These are phyloP conservation scores for Lapara coniferarum DNA, from an alignment of 2,888 invertebrate genomes.

Conservation along the genomic window DNA sequence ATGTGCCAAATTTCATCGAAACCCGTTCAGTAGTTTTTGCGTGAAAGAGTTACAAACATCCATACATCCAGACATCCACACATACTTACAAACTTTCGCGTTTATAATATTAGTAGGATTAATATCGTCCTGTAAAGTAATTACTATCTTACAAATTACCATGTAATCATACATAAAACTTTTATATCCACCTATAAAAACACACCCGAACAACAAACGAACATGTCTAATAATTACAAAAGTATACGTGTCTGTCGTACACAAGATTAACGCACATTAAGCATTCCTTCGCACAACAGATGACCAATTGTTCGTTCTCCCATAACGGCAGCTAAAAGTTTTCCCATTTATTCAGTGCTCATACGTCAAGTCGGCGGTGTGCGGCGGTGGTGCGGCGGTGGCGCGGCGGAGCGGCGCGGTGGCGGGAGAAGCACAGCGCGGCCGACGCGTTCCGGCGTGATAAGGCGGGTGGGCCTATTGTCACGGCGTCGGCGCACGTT, in stretches of 20 bases:
- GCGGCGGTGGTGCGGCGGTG: constrained; percentile 42
- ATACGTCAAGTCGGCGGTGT: constrained; percentile 70
- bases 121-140: no score
- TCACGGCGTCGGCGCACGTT: constrained; percentile 82
- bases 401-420: constrained; percentile 44
- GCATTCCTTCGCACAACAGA: constrained; percentile 69
- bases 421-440: constrained; percentile 40
- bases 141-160: no score
- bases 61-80: no score
- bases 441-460: constrained; percentile 80
- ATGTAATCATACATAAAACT: background rate
- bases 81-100: no score
- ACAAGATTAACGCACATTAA: constrained; percentile 71
- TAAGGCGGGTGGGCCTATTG: constrained; percentile 78
- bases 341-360: constrained; percentile 82
- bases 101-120: no score
- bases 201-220: constrained; percentile 48
- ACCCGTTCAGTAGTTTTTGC: no score
- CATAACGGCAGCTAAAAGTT: constrained; percentile 78
- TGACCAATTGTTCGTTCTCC: constrained; percentile 82
- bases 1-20: no score
- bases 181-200: background rate
- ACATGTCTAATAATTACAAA: constrained; percentile 46
- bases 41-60: no score
- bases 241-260: constrained; percentile 44